Evolutionary conservation across 2,113 vertebrate species (phyloP).

Genomic region (Prionailurus bengalensis): DNA sequence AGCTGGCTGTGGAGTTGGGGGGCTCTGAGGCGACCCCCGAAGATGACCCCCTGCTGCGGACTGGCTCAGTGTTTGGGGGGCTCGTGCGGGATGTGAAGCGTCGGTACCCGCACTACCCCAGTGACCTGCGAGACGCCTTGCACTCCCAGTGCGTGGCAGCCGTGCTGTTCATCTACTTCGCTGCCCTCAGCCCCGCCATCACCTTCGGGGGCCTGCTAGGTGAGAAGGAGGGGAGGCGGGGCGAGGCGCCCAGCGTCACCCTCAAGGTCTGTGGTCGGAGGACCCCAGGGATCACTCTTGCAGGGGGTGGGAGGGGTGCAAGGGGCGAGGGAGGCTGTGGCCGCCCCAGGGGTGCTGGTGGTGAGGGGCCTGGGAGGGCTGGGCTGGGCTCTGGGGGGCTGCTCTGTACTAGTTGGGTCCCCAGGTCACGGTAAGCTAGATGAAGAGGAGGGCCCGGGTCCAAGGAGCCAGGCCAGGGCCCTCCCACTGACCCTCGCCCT

Average conservation of each 20-base stretch:
- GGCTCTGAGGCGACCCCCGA: slow-evolving; percentile 66
- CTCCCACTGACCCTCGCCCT: slow-evolving; percentile 25
- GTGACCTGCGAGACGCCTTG: slow-evolving; percentile 95
- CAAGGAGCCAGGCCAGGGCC: background rate
- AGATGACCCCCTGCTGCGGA: slow-evolving; percentile 95
- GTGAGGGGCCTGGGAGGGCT: background rate
- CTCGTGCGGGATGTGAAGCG: slow-evolving; percentile 96
- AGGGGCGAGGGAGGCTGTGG: background rate
- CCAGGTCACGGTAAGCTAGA: background rate
- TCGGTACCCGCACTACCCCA: slow-evolving; percentile 96
- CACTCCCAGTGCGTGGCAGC: slow-evolving; percentile 97
- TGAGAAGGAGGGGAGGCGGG: slow-evolving; percentile 82
- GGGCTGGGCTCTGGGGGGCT: background rate
- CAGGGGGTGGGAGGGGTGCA: background rate
- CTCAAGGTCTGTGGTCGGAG: background rate
- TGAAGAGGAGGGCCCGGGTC: background rate
- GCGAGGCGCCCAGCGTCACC: background rate
- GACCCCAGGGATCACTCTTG: background rate
- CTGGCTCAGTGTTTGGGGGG: slow-evolving; percentile 96
- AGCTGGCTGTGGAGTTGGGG: slow-evolving; percentile 79
- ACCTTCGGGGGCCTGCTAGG: slow-evolving; percentile 99
- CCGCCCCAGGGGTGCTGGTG: background rate
- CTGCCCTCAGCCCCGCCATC: slow-evolving; percentile 98
- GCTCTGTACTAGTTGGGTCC: background rate
- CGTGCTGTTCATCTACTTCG: slow-evolving; percentile 99